Conservation (phyloP, 2,797 vertebrate genomes). For the Podarcis siculus region DNA sequence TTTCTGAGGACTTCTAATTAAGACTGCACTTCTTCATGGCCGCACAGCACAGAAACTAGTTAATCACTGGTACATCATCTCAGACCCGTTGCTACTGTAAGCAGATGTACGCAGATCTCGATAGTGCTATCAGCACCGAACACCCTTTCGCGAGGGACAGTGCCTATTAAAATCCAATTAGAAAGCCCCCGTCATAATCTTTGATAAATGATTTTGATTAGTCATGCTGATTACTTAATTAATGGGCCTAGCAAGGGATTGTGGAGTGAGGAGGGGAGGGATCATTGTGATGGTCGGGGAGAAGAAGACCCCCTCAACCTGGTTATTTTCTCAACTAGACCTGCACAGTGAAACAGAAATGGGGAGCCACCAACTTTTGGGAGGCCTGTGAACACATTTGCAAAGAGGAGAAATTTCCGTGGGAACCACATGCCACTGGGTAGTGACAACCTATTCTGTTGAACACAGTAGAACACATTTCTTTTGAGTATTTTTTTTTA, state of each 20-base stretch:
- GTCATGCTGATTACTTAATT: conserved; percentile 30
- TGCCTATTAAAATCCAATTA: conserved; percentile 45
- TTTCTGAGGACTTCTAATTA: conserved; percentile 28
- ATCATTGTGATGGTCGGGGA: neutral
- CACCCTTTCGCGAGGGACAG: conserved; percentile 3
- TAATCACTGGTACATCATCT: conserved; percentile 10
- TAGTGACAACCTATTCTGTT: too few species aligned
- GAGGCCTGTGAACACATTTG: too few species aligned
- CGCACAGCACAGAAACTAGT: neutral
- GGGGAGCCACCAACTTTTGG: too few species aligned
- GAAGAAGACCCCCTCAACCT: neutral
- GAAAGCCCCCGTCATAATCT: conserved; percentile 20
- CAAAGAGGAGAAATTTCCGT: too few species aligned
- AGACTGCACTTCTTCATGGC: conserved; percentile 8
- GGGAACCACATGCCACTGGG: too few species aligned
- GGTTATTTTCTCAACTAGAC: neutral
- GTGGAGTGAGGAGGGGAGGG: neutral
- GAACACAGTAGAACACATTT: too few species aligned
- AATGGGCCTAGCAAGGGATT: neutral
- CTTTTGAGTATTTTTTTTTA: too few species aligned
- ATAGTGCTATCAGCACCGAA: conserved; percentile 24
- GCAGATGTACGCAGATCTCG: conserved; percentile 22
- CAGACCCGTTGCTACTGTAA: conserved; percentile 16
- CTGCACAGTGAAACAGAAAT: neutral
- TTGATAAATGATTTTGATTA: conserved; percentile 35